Conservation (phyloP, 2,888 invertebrate species). For the Nebria salina region DNA sequence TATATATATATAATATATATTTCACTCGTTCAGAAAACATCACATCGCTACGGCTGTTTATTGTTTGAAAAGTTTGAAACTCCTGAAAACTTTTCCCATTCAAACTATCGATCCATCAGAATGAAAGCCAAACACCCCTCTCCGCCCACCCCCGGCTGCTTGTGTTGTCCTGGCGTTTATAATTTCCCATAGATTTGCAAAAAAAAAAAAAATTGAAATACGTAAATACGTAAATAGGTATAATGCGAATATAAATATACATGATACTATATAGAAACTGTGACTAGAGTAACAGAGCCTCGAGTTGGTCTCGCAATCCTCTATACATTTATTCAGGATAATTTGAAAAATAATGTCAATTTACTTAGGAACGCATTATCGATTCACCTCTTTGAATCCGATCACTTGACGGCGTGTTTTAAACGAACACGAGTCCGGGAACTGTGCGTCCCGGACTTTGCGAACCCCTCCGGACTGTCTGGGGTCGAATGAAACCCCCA, state of each 20-base stretch:
- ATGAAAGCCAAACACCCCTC: not conserved
- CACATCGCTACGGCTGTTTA: constrained; percentile 46
- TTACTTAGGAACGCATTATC: not conserved
- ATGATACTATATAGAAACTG: too few relatives aligned
- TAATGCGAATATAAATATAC: too few relatives aligned
- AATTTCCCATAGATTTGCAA: not conserved
- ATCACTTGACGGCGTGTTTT: not conserved
- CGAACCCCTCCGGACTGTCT: not conserved
- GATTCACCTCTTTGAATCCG: constrained; percentile 1
- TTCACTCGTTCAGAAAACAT: not conserved
- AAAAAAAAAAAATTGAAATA: too few relatives aligned
- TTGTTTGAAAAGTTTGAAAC: constrained; percentile 61
- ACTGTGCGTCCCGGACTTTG: not conserved
- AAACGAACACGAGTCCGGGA: not conserved
- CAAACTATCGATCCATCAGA: constrained; percentile 29
- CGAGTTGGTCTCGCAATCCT: too few relatives aligned
- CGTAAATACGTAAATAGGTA: too few relatives aligned
- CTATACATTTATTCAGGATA: too few relatives aligned
- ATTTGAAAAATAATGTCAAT: not conserved
- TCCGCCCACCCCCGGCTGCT: not conserved
- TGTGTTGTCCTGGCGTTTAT: not conserved
- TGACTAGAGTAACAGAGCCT: too few relatives aligned
- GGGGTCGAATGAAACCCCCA: not conserved
- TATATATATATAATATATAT: too few relatives aligned
- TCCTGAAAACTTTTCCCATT: constrained; percentile 56